Percentiles rank a stretch among this genome's conserved stretches.
Evolutionary conservation across 2,113 vertebrate species (phyloP).

Genomic region (Pteronura brasiliensis): DNA sequence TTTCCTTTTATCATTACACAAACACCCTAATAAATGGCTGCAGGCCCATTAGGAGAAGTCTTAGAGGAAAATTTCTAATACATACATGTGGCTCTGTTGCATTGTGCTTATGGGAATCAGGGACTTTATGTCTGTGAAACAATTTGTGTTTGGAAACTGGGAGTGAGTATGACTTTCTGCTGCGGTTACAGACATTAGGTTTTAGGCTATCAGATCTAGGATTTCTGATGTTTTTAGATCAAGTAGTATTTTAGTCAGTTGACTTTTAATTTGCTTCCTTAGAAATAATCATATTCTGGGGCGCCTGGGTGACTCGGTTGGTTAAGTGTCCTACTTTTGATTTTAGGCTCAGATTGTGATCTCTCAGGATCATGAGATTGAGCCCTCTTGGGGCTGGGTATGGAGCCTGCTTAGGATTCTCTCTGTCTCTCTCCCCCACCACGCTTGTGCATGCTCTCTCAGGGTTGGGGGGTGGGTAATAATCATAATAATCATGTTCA

Average conservation of each 20-base stretch:
- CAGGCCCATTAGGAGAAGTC: background rate
- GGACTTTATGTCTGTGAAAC: background rate
- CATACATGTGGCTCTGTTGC: background rate
- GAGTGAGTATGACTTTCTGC: background rate
- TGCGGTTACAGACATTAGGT: background rate
- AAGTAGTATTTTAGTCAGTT: slow-evolving; percentile 24
- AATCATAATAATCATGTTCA: background rate
- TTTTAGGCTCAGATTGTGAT: background rate
- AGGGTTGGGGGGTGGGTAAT: no score
- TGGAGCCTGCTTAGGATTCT: background rate
- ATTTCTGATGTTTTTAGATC: background rate
- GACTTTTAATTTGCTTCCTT: slow-evolving; percentile 44
- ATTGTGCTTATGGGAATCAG: background rate
- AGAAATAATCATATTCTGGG: background rate
- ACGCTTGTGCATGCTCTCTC: no score
- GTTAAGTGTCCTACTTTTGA: background rate
- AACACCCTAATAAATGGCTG: background rate
- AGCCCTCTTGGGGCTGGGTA: background rate
- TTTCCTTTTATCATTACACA: background rate
- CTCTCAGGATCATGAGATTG: background rate
- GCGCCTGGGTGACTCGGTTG: background rate
- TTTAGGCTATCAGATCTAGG: background rate
- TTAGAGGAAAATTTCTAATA: slow-evolving; percentile 9
- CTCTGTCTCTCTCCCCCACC: background rate
- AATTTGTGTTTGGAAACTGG: background rate